These are phyloP conservation scores for Lophura nycthemera DNA, from an alignment of 2,113 vertebrate species.

Conservation along the genomic window DNA sequence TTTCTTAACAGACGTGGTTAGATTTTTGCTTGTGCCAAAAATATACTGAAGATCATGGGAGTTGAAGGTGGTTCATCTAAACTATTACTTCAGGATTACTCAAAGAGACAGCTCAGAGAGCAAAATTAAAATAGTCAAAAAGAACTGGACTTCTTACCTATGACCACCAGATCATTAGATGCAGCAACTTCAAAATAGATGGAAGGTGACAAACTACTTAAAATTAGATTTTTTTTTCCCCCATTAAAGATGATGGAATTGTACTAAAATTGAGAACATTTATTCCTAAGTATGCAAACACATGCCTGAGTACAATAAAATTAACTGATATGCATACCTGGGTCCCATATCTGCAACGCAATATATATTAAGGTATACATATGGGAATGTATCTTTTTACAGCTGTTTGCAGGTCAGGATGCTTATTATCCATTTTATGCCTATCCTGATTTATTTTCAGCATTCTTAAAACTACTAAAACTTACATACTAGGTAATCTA, in stretches of 20 bases:
- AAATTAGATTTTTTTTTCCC: background rate
- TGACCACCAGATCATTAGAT: background rate
- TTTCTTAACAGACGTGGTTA: background rate
- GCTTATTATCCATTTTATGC: background rate
- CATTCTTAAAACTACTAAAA: background rate
- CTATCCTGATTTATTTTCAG: background rate
- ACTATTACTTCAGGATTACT: background rate
- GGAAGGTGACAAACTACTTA: fast-evolving
- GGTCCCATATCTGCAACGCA: background rate
- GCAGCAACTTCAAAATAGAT: background rate
- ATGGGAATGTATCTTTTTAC: background rate
- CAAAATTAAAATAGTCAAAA: background rate
- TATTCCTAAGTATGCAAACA: background rate
- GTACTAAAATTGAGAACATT: background rate
- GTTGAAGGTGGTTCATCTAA: background rate
- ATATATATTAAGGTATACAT: fast-evolving
- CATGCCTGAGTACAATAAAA: background rate
- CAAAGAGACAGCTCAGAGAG: background rate
- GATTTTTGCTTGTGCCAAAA: background rate
- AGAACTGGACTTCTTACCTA: background rate
- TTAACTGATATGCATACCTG: background rate
- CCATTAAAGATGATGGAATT: background rate
- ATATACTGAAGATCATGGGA: background rate
- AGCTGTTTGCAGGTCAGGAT: background rate
- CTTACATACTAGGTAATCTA: background rate